These are phyloP conservation scores for Harpegnathos saltator DNA, from an alignment of 1,140 invertebrate genomes.

Conservation along the genomic window DNA sequence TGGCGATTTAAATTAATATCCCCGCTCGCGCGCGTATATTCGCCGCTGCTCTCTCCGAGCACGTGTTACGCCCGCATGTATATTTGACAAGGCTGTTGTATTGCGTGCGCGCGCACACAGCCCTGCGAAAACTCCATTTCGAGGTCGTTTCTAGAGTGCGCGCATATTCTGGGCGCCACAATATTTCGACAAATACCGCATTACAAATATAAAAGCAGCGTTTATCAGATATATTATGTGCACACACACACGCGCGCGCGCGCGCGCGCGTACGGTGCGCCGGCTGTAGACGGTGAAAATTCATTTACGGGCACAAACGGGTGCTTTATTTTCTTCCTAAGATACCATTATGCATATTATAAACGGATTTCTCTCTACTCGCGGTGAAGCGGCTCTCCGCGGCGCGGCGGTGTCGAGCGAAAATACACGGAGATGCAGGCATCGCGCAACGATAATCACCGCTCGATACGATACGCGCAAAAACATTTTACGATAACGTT, in stretches of 20 bases:
- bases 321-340: too few species aligned
- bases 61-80: constrained; percentile 21
- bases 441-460: too few species aligned
- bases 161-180: not conserved
- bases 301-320: too few species aligned
- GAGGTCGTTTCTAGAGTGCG: constrained; percentile 41
- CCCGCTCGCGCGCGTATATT: constrained; percentile 24
- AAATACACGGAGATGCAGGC: too few species aligned
- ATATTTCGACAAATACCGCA: constrained; percentile 39
- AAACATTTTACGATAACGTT: too few species aligned
- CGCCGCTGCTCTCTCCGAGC: constrained; percentile 5
- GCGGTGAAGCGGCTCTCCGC: too few species aligned
- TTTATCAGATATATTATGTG: constrained; percentile 21
- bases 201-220: not conserved
- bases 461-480: too few species aligned
- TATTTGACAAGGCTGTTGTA: constrained; percentile 35
- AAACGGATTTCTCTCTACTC: too few species aligned
- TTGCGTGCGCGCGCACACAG: not conserved
- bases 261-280: too few species aligned
- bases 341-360: too few species aligned
- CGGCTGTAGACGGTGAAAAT: too few species aligned
- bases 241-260: not conserved
- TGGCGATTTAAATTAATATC: constrained; percentile 49
- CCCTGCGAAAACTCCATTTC: constrained; percentile 38
- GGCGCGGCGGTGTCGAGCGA: too few species aligned